Percentiles rank a stretch among this genome's conserved stretches.
These are phyloP conservation scores for Morelia viridis DNA, from an alignment of 2,797 vertebrate genomes.

Conservation along the genomic window DNA sequence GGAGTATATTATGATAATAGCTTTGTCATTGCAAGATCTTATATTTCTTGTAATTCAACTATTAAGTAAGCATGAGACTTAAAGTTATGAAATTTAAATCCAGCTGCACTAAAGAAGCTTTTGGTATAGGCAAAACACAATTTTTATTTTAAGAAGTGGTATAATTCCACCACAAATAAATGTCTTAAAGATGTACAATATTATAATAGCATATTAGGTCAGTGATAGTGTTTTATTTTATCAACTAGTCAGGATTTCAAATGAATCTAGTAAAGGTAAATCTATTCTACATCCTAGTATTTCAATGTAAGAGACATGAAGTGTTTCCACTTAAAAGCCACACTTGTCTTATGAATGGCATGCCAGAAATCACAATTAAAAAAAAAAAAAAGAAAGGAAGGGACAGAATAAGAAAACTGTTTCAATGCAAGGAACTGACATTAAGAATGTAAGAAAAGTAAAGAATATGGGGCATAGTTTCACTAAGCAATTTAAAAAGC, in stretches of 20 bases:
- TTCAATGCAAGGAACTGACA: background rate
- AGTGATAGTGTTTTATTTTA: background rate
- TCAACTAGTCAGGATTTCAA: background rate
- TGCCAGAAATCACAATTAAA: background rate
- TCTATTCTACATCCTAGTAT: background rate
- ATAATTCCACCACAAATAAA: background rate
- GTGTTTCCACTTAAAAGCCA: background rate
- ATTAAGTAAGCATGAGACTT: background rate
- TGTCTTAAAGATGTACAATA: background rate
- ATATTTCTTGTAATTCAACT: background rate
- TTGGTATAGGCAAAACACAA: background rate
- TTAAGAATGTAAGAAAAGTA: background rate
- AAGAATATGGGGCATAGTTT: conserved; percentile 37
- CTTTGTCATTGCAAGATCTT: background rate
- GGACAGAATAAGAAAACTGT: no score
- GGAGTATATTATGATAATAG: background rate
- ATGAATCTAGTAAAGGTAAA: background rate
- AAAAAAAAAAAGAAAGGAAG: no score
- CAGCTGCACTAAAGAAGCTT: background rate
- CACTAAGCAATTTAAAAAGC: background rate
- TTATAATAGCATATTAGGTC: background rate
- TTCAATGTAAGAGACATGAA: background rate
- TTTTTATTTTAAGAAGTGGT: background rate
- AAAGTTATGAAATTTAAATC: background rate
- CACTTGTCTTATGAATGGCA: background rate